phyloP scores from a whole-genome alignment of 2,113 vertebrate genomes.

The Ciconia stormi region DNA sequence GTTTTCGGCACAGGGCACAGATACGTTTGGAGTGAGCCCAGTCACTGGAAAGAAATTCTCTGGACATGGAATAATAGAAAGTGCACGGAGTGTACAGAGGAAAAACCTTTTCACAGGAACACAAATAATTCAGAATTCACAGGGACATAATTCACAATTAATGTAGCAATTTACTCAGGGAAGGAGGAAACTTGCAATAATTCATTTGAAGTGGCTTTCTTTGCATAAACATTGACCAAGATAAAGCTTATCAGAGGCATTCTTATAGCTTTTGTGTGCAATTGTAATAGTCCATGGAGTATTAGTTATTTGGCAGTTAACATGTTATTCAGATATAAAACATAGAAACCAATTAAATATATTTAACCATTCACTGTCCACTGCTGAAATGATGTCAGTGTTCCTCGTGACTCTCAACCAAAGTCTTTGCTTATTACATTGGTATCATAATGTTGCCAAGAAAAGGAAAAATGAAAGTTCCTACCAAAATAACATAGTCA shows the following conservation, averaged over 20 bases:
- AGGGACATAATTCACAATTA: not conserved
- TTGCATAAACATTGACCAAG: conserved; percentile 25
- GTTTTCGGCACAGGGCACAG: not conserved
- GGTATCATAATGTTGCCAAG: not conserved
- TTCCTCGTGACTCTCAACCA: not conserved
- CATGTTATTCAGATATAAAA: not conserved
- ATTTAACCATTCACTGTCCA: not conserved
- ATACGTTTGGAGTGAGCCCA: not conserved
- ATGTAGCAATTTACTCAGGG: not conserved
- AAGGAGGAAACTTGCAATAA: conserved; percentile 17
- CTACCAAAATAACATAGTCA: not conserved
- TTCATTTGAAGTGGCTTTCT: conserved; percentile 16
- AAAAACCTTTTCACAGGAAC: conserved; percentile 4
- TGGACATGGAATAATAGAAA: not conserved
- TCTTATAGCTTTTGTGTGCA: not conserved
- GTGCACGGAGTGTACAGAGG: not conserved
- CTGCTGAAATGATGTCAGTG: not conserved
- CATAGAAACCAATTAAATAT: not conserved
- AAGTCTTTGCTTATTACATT: not conserved
- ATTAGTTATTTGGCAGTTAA: not conserved
- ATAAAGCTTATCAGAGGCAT: conserved; percentile 44
- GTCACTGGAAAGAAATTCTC: not conserved
- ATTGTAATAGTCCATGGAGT: not conserved
- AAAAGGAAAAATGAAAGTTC: not conserved
- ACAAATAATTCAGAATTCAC: not conserved